Evolutionary conservation across 2,888 invertebrate genomes (phyloP), one percentile per base, ranked within the genome.

Genomic region (Hyppa rectilinea): DNA sequence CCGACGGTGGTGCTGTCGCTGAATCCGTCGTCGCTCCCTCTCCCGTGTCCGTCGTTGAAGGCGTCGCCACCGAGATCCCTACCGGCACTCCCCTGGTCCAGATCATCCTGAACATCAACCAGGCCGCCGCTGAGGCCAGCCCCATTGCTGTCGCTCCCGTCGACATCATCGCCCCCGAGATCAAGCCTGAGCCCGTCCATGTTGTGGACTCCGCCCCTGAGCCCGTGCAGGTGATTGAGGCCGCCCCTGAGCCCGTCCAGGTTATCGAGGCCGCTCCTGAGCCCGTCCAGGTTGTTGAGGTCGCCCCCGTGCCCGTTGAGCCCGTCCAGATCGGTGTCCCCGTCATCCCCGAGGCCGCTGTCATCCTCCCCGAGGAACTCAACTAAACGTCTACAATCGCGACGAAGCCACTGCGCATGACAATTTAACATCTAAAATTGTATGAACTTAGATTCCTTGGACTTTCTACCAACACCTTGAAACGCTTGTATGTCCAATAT

Each of bases 51-150:
- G 2, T 74, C 23, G 34, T 50, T 14, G 74, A 69, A 47, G 58
- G 52, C n/a, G 1, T 1, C 36, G 56, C 71, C 43, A 67, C 69
- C 26, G 75, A 64, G 36, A 2, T 76, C 56, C 67, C 63, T 49
- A 45, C 80, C 49, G 74, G 70, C 59, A 62, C 83, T 71, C 85
- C 88, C n/a, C 81, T 88, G 23, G 87, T 87, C 29, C 88, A 89
- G 83, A 87, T 89, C 80, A 86, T 89, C 81, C 58, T 89, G 72
- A 88, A 87, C 83, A 82, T 90, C 69, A 82, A 84, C 75, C 53
- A 78, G 61, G 81, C 38, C 12, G 26, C 62, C n/a, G 34, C 31
- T 29, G 50, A 20, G 14, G 7, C 43, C 20, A 70, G 36, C 65
- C 79, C 79, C 61, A 9, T 82, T 26, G 20, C 67, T n/a, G 83